These are phyloP conservation scores for Calliphora vomitoria DNA, from an alignment of 2,888 invertebrate genomes.

Conservation along the genomic window DNA sequence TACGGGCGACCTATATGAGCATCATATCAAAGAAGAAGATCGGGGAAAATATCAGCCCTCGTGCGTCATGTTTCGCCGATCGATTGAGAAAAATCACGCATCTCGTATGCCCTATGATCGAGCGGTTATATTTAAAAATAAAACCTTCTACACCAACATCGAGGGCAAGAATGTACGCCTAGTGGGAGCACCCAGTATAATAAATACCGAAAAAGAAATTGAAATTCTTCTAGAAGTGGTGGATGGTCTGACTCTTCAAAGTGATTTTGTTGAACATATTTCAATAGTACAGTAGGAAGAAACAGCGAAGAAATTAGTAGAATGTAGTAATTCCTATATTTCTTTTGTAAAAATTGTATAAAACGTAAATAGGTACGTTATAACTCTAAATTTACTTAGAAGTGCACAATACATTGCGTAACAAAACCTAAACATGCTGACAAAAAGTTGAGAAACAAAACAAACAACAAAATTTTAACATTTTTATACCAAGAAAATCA, in stretches of 20 bases:
- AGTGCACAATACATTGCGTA: slow-evolving; percentile 36
- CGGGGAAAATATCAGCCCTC: slow-evolving; percentile 83
- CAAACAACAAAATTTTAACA: not conserved
- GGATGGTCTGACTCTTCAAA: slow-evolving; percentile 82
- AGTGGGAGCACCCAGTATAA: slow-evolving; percentile 83
- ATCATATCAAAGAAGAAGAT: slow-evolving; percentile 82
- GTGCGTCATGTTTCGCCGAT: slow-evolving; percentile 83
- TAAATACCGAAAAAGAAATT: slow-evolving; percentile 82
- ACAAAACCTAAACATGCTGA: not conserved
- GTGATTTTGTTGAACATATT: slow-evolving; percentile 81
- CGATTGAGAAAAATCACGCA: slow-evolving; percentile 78
- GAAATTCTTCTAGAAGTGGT: slow-evolving; percentile 84
- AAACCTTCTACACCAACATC: slow-evolving; percentile 83
- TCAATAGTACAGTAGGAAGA: slow-evolving; percentile 75
- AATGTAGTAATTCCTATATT: not conserved
- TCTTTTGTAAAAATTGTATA: slow-evolving; percentile 2
- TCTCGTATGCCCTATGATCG: slow-evolving; percentile 83
- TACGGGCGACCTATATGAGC: slow-evolving; percentile 82
- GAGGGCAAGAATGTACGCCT: slow-evolving; percentile 84
- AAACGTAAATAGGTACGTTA: not conserved
- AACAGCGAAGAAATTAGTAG: not conserved
- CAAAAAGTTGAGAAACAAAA: not conserved
- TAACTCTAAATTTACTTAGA: not conserved
- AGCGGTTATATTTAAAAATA: slow-evolving; percentile 84
- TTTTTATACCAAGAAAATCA: not conserved